Evolutionary conservation across 1,140 invertebrate genomes (phyloP).

Genomic region (Sesamia nonagrioides): DNA sequence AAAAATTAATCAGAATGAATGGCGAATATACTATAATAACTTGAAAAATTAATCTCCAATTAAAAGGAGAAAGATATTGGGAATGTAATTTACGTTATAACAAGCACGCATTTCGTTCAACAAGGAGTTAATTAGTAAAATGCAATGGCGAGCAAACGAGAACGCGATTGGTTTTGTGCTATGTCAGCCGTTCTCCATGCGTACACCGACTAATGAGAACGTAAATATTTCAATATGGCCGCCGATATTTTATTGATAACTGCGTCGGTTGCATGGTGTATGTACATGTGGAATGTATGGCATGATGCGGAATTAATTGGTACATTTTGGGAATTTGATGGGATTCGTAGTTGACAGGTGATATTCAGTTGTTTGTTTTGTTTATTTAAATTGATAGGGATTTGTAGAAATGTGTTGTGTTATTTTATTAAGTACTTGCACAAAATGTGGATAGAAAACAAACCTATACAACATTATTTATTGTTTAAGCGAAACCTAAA

Average conservation of each 20-base stretch:
- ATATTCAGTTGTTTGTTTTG: constrained; percentile 1
- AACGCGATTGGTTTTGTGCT: constrained; percentile 56
- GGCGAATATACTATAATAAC: constrained; percentile 6
- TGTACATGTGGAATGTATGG: background rate
- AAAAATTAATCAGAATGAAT: background rate
- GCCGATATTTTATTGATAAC: constrained; percentile 63
- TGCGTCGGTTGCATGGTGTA: constrained; percentile 33
- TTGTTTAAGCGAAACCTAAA: too few relatives aligned
- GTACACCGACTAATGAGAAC: constrained; percentile 60
- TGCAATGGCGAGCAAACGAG: constrained; percentile 52
- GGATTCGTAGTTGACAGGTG: constrained; percentile 11
- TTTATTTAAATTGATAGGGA: constrained; percentile 11
- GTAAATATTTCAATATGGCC: constrained; percentile 62
- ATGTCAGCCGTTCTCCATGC: constrained; percentile 59
- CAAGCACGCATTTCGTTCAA: constrained; percentile 32
- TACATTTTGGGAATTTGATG: constrained; percentile 26
- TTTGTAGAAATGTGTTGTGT: too few relatives aligned
- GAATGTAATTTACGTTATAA: constrained; percentile 45
- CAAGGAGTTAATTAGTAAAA: constrained; percentile 65
- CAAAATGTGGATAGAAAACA: too few relatives aligned
- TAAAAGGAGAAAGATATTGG: constrained; percentile 40
- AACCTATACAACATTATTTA: too few relatives aligned
- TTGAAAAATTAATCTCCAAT: constrained; percentile 30
- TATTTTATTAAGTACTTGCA: too few relatives aligned
- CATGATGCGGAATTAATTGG: constrained; percentile 33